These are phyloP conservation scores for Pollachius pollachius DNA, from an alignment of 2,113 vertebrate species.

Conservation along the genomic window DNA sequence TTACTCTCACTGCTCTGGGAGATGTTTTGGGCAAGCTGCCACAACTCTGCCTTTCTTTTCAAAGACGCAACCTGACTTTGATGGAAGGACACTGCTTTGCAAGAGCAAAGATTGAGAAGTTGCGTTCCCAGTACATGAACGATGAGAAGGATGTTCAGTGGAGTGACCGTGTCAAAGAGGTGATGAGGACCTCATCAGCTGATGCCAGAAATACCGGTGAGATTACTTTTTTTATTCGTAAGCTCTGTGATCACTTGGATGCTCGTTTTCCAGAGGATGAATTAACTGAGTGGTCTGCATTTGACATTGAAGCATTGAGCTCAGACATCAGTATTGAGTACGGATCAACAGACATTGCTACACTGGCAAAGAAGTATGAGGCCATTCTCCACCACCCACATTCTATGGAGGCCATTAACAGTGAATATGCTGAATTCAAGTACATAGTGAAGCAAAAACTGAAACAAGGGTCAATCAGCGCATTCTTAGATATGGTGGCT, in stretches of 20 bases:
- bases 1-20: too few species aligned
- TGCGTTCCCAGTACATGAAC: neutral
- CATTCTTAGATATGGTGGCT: neutral
- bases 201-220: too few species aligned
- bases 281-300: neutral
- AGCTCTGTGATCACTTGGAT: neutral
- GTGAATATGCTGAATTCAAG: neutral
- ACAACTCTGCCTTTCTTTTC: too few species aligned
- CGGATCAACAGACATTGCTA: neutral
- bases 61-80: neutral
- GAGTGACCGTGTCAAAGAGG: neutral
- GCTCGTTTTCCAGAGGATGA: too few species aligned
- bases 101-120: neutral
- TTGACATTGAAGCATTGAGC: neutral
- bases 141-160: neutral
- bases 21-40: too few species aligned
- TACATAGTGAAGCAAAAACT: neutral
- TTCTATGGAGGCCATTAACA: neutral
- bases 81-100: neutral
- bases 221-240: neutral
- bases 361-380: neutral
- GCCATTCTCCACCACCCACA: constrained; percentile 1
- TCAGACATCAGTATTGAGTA: neutral
- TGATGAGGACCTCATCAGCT: neutral
- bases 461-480: neutral